Percentiles rank a stretch among this genome's conserved stretches.
These are phyloP conservation scores for Hydroisotoma schaefferi DNA, from an alignment of 2,888 invertebrate genomes.

Conservation along the genomic window DNA sequence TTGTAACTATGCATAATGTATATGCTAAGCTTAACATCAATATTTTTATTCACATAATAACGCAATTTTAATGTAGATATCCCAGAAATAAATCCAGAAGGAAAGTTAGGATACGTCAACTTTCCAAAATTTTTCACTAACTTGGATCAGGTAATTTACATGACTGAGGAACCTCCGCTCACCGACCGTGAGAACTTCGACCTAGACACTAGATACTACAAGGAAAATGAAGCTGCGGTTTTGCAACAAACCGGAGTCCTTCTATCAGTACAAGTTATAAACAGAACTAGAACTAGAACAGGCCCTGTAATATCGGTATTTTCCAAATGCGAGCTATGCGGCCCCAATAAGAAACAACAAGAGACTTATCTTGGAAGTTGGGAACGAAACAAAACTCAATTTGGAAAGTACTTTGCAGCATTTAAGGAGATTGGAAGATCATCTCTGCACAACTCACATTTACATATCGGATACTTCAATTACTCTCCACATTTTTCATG, in stretches of 20 bases:
- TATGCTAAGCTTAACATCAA: too few relatives aligned
- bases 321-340: conserved; percentile 37
- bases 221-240: conserved; percentile 17
- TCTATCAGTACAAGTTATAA: conserved; percentile 26
- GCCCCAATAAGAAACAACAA: conserved; percentile 18
- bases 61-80: not conserved
- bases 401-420: conserved; percentile 33
- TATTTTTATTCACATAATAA: too few relatives aligned
- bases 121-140: conserved; percentile 35
- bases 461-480: conserved; percentile 39
- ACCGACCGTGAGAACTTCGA: not conserved
- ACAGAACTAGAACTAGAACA: conserved; percentile 15
- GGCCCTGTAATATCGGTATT: conserved; percentile 35
- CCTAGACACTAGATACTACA: not conserved
- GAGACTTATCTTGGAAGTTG: conserved; percentile 33
- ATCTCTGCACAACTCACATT: conserved; percentile 28
- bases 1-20: too few relatives aligned
- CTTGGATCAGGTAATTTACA: conserved; percentile 34
- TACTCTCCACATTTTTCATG: conserved; percentile 39
- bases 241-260: conserved; percentile 36
- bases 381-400: conserved; percentile 40
- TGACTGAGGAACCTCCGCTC: not conserved
- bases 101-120: conserved; percentile 22
- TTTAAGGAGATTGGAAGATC: conserved; percentile 25
- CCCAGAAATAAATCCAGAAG: conserved; percentile 5